phyloP scores from a whole-genome alignment of 2,113 vertebrate species.

The Megaceryle torquata region DNA sequence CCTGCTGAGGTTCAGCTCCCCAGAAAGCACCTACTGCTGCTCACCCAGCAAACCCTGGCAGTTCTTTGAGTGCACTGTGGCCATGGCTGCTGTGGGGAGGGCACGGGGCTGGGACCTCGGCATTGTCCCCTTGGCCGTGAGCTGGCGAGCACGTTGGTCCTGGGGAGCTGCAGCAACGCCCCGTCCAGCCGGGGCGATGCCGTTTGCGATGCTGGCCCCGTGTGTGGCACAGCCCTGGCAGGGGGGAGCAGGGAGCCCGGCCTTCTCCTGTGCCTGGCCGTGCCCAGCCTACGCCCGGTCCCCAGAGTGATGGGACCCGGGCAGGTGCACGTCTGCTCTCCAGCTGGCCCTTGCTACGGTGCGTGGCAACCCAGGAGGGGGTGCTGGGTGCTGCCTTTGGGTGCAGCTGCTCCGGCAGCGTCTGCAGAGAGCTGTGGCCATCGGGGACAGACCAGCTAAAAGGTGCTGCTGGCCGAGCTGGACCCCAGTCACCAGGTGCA shows the following conservation, averaged over 20 bases:
- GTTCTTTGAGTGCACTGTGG: accelerated
- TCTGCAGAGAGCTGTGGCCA: not conserved
- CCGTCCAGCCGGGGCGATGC: accelerated
- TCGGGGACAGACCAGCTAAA: not conserved
- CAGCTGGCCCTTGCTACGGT: accelerated
- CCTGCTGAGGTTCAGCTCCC: not conserved
- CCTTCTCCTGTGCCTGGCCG: not conserved
- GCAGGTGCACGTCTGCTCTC: not conserved
- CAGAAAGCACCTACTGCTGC: not conserved
- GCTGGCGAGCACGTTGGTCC: not conserved
- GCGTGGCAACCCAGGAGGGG: accelerated
- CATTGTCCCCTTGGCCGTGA: not conserved
- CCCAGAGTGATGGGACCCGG: not conserved
- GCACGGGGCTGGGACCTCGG: not conserved
- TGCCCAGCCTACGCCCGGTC: not conserved
- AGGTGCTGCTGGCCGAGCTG: accelerated
- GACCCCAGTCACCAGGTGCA: not conserved
- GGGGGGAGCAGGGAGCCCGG: not conserved
- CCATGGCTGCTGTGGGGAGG: not conserved
- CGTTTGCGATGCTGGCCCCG: accelerated
- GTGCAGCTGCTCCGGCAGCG: not conserved
- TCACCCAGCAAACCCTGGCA: not conserved
- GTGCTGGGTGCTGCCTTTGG: accelerated
- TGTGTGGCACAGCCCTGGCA: accelerated
- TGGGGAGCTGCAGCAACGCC: not conserved